These are phyloP conservation scores for Anser cygnoides DNA, from an alignment of 2,113 vertebrate species.

Conservation along the genomic window DNA sequence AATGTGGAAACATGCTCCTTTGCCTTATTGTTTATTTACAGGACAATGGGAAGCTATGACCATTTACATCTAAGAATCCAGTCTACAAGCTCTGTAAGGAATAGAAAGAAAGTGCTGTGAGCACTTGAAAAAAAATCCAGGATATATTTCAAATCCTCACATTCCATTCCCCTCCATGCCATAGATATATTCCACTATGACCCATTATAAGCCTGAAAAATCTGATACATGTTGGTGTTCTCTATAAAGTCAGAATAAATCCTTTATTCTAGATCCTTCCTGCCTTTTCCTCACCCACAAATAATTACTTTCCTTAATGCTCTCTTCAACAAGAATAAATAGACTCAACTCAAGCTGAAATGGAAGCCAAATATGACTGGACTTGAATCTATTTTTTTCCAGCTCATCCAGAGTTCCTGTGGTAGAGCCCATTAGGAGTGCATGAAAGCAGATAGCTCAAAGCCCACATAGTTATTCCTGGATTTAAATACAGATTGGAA, in stretches of 20 bases:
- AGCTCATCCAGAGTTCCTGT: neutral
- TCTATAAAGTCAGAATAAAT: neutral
- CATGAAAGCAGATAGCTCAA: slow-evolving; percentile 46
- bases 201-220: neutral
- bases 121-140: neutral
- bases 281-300: neutral
- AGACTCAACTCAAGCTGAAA: slow-evolving; percentile 14
- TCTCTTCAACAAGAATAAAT: slow-evolving; percentile 21
- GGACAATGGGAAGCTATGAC: neutral
- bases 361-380: neutral
- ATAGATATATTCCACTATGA: neutral
- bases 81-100: neutral
- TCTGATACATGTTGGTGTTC: neutral
- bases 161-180: neutral
- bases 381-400: neutral
- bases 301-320: slow-evolving; percentile 42
- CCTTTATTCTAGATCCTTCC: neutral
- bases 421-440: neutral
- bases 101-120: neutral
- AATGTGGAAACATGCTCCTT: neutral
- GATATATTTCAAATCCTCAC: neutral
- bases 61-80: neutral
- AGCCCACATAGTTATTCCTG: slow-evolving; percentile 29
- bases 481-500: slow-evolving; percentile 62
- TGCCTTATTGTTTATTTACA: neutral